Evolutionary conservation across 2,113 vertebrate genomes (phyloP), one percentile per base, ranked within the genome.

Genomic region (Tragelaphus strepsiceros): DNA sequence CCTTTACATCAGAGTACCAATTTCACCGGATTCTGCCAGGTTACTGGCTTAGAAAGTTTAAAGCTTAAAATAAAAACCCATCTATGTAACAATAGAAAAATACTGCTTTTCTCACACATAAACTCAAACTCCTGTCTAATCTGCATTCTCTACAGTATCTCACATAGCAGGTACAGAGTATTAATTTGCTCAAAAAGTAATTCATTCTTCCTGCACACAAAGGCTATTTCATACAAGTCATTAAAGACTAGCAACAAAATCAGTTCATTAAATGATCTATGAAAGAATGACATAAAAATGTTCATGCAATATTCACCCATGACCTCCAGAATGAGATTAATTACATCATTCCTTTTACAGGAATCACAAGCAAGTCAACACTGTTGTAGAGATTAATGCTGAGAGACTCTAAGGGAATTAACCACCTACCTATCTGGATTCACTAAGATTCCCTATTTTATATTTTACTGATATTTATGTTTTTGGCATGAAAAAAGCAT

Each of bases 401-500:
- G 97, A 96, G 4, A 96, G 64, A 92, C 22, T 92, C 22, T 90
- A 86, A 95, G 95, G 61, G 32, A 98, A 96, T 96, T 64, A 82
- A 95, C 53, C 64, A 97, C 0, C 53, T 85, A 97, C 8, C 43
- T 92, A 97, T 54, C 21, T 77, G 58, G 74, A 46, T 93, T 98
- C 30, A 97, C 71, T 94, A 98, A 91, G 24, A 74, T 97, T 96
- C 28, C 88, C 95, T 82, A 90, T 94, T 98, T 91, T 62, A 97
- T 96, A 49, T 92, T 61, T 93, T 96, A 43, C 71, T 43, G 71
- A 15, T 77, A 96, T 51, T 97, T 97, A 97, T 80, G 96, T 82
- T 85, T 98, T 96, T 90, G 96, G 89, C 98, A 98, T 98, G 91
- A 98, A 98, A 96, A 97, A 98, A 96, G 53, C 77, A 97, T 93